Base-by-base conservation (phyloP, 2,797 vertebrate species). In the Pseudomugil gertrudae region DNA sequence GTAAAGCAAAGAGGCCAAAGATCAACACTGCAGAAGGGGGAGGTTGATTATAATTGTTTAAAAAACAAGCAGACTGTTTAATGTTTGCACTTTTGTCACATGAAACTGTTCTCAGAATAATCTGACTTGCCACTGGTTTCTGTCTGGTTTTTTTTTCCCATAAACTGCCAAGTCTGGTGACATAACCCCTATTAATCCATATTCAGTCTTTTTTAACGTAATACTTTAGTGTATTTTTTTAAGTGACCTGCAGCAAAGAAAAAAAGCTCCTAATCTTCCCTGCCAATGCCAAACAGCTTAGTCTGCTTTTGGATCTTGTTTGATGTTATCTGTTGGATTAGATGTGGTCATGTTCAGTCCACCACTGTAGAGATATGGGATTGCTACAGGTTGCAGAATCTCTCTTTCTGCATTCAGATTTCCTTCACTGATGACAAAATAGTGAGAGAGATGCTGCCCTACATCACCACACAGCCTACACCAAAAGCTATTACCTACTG, bases 31-130 rank as follows among this genome's bases (percentile, higher is more conserved):
- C 45, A 68, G 57, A 36, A 73, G 65, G 62, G 57, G 55, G 63
- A 59, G 63, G 66, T 75, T 90, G 81, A 89, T 79, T 87, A 55
- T 83, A 87, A 87, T 69, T 78, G 67, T 79, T 72, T 68, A 59
- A 75, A 69, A 84, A 85, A 76, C 64, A 77, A 80, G 80, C 74
- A 38, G 33, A 64, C 32, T 53, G 38, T 78, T 83, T 68, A 71
- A 80, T 79, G 69, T 72, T 79, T 58, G 63, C 67, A 66, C 62
- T 80, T 82, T 19, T 65, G 60, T 67, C 58, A 68, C 9, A 9
- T 62, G 40, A 56, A 55, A 55, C 48, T 72, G 51, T 57, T 74
- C 54, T 65, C 33, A 29, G 65, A 40, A 78, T 72, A 69, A 53
- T 69, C 59, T 52, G 9, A 24, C 40, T 35, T 6, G 24, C 57